Evolutionary conservation across 2,113 vertebrate species (phyloP).

Genomic region (Ovis canadensis): DNA sequence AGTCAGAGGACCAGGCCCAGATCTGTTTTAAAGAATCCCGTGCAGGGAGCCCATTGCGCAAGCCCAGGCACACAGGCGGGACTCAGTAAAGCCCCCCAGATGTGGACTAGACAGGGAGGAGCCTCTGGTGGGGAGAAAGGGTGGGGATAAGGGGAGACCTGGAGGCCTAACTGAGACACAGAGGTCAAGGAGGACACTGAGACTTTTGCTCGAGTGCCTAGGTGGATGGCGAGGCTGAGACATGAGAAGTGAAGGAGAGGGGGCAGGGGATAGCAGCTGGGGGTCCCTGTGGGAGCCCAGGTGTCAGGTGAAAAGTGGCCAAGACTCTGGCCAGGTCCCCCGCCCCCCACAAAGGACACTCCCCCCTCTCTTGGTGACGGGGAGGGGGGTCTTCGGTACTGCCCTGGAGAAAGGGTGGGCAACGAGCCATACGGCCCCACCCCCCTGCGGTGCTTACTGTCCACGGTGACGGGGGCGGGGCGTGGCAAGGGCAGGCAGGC

Average conservation of each 20-base stretch:
- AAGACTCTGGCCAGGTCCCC: neutral
- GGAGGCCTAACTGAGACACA: neutral
- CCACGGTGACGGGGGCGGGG: neutral
- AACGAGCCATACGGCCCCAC: accelerated
- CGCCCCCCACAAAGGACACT: accelerated
- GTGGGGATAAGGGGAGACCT: neutral
- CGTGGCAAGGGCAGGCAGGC: neutral
- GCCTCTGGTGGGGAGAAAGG: neutral
- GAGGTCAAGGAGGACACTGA: neutral
- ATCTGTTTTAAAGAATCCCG: accelerated
- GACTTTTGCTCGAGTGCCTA: neutral
- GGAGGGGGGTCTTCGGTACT: neutral
- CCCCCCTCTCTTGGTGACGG: neutral
- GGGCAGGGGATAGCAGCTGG: neutral
- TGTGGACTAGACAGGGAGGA: accelerated
- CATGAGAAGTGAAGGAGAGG: accelerated
- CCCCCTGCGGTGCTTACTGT: accelerated
- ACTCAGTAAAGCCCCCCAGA: neutral
- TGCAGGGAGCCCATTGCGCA: accelerated
- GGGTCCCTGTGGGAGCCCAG: neutral
- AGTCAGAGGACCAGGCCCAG: neutral
- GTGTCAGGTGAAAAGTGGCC: neutral
- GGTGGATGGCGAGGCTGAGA: neutral
- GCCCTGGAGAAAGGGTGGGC: neutral
- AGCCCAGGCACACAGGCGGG: neutral